Base-by-base conservation (phyloP, 2,797 vertebrate genomes). In the Leuciscus waleckii region DNA sequence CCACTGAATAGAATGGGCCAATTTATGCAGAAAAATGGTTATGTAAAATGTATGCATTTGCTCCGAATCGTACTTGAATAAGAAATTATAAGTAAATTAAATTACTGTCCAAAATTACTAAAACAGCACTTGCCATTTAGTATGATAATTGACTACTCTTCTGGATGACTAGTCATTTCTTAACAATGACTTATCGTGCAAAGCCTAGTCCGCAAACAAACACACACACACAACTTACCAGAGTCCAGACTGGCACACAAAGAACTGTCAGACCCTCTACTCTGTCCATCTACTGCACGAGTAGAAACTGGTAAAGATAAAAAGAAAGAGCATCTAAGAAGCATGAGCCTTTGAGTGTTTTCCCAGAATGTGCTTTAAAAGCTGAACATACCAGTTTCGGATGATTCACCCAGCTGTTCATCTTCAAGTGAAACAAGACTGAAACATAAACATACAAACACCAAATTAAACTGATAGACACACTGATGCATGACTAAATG, bases 391-490 rank as follows among this genome's bases (percentile, higher is more conserved):
- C 96, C 95, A 93, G 89, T 51, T 19, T 92, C 92, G 74, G 83
- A 89, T 79, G 88, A 87, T 91, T 86, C 91, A 67, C 89, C 68
- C 49, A 91, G 87, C 58, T 91, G 87, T 82, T 95, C 93, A 11
- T 96, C 95, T 87, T 96, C 95, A 92, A 96, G 92, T 61, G 95
- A 95, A 88, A 95, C 92, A 88, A 97, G 91, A 83, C 96, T 97
- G 78, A 89, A 74, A 79, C 81, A 67, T 76, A 89, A 61, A 80
- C 16, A 51, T 35, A 56, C 10, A 69, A 84, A 56, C 13, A 70
- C 82, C 69, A 69, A 43, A 54, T 61, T 35, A 78, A 79, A 41
- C 41, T 68, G 4, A 9, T 19, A 80, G 35, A 41, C 7, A 16
- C n/a, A 51, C 67, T 39, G 29, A 79, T 39, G 29, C 7, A 56